phyloP scores from a whole-genome alignment of 2,797 vertebrate genomes.

The Cichlasoma orientale region DNA sequence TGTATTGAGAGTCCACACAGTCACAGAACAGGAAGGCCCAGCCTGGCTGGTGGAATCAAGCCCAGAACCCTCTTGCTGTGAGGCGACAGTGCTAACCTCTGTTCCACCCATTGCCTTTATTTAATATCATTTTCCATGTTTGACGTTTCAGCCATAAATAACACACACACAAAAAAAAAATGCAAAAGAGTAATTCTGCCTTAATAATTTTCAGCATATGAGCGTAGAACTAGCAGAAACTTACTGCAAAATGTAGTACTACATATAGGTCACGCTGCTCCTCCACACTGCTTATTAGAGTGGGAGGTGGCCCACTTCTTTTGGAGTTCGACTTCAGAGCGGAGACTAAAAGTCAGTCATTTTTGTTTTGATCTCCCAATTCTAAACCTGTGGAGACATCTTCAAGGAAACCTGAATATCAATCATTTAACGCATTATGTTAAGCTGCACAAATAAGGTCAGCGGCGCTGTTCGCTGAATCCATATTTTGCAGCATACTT shows the following conservation, averaged over 20 bases:
- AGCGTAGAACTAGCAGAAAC: background rate
- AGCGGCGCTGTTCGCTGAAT: accelerated
- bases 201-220: accelerated
- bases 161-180: background rate
- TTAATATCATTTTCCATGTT: background rate
- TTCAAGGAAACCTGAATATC: background rate
- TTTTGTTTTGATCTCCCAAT: background rate
- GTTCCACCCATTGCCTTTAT: too few relatives aligned
- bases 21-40: background rate
- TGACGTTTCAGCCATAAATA: background rate
- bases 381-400: background rate
- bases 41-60: background rate
- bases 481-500: background rate
- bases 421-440: background rate
- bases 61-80: background rate
- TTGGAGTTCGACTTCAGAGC: background rate
- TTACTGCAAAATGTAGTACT: background rate
- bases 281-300: background rate
- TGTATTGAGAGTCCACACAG: background rate
- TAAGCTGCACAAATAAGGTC: background rate
- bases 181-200: background rate
- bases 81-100: background rate
- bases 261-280: background rate
- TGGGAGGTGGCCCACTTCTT: background rate
- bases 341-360: background rate